Percentiles rank a stretch among this genome's conserved stretches.
phyloP scores from a whole-genome alignment of 1,140 invertebrate genomes.

The Arion vulgaris region DNA sequence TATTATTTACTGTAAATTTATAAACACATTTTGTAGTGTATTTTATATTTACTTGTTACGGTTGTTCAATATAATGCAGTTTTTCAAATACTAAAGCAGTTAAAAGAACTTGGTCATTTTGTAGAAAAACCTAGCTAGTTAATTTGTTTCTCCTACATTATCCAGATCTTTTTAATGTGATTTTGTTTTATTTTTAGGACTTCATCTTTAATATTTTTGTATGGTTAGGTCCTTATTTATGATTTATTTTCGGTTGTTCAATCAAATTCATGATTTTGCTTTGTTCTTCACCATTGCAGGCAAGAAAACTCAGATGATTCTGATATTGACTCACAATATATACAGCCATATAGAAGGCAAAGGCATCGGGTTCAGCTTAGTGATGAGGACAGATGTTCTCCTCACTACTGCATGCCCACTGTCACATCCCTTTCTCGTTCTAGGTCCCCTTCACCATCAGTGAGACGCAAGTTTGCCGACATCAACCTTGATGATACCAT shows the following conservation, averaged over 20 bases:
- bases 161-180: too few relatives aligned
- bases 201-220: background rate
- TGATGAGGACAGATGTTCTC: slow-evolving; percentile 19
- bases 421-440: slow-evolving; percentile 52
- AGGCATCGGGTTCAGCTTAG: background rate
- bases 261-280: too few relatives aligned
- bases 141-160: too few relatives aligned
- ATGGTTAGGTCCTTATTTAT: background rate
- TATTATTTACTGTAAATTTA: too few relatives aligned
- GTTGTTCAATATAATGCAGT: too few relatives aligned
- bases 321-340: background rate
- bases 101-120: too few relatives aligned
- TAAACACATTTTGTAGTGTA: too few relatives aligned
- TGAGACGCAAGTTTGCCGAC: slow-evolving; percentile 43
- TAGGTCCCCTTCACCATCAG: slow-evolving; percentile 55
- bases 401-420: slow-evolving; percentile 36
- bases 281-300: background rate
- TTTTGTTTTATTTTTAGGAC: too few relatives aligned
- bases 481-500: slow-evolving; percentile 34
- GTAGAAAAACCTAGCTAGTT: too few relatives aligned
- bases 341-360: background rate
- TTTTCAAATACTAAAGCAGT: too few relatives aligned
- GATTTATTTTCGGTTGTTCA: background rate
- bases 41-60: too few relatives aligned
- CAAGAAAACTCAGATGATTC: background rate